Evolutionary conservation across 2,888 invertebrate genomes (phyloP).

Genomic region (Trilocha varians): DNA sequence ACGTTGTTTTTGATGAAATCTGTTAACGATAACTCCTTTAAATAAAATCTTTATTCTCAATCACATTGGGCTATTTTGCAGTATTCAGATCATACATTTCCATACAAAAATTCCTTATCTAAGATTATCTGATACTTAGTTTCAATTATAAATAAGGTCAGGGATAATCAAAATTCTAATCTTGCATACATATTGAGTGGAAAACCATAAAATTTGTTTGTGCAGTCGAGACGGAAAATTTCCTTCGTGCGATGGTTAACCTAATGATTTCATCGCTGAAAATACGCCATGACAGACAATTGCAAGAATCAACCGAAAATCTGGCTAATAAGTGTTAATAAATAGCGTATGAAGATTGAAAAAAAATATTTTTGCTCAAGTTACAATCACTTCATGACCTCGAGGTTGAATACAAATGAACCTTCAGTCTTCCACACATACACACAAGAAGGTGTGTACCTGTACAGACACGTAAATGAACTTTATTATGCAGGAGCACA

Average conservation of each 20-base stretch:
- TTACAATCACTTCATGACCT: slow-evolving; percentile 56
- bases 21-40: no score
- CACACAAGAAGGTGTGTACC: slow-evolving; percentile 50
- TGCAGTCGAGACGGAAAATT: no score
- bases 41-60: no score
- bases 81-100: no score
- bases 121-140: no score
- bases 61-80: no score
- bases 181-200: no score
- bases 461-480: slow-evolving; percentile 37
- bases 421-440: slow-evolving; percentile 28
- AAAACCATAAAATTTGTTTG: no score
- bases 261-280: slow-evolving; percentile 31
- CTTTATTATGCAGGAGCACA: slow-evolving; percentile 38
- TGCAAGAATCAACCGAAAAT: slow-evolving; percentile 22
- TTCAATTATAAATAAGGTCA: no score
- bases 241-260: neutral
- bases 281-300: slow-evolving; percentile 30
- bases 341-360: slow-evolving; percentile 25
- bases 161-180: no score
- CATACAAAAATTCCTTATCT: no score
- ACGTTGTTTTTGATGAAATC: no score
- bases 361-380: slow-evolving; percentile 30
- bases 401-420: slow-evolving; percentile 42
- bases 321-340: slow-evolving; percentile 31